These are phyloP conservation scores for Pollachius pollachius DNA, from an alignment of 2,113 vertebrate species.

Conservation along the genomic window DNA sequence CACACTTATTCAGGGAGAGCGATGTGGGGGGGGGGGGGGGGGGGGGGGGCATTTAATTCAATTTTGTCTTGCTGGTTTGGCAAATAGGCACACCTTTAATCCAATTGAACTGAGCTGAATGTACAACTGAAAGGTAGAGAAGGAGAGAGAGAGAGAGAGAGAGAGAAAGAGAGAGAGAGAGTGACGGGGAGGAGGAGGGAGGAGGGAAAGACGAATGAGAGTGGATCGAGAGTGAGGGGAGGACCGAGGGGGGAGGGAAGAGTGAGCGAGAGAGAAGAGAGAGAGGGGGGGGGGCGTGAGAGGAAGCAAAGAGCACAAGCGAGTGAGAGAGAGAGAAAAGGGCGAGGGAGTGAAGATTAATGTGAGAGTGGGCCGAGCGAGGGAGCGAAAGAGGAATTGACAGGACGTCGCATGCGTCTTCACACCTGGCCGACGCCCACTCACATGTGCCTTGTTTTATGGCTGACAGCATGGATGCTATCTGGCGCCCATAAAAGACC, in stretches of 20 bases:
- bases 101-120: neutral
- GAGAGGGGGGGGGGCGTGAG: neutral
- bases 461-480: constrained; percentile 10
- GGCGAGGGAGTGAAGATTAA: neutral
- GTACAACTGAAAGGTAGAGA: too few relatives aligned
- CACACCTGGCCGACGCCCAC: neutral
- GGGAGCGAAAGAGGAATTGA: neutral
- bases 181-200: neutral
- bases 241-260: neutral
- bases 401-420: too few relatives aligned
- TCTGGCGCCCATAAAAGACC: constrained; percentile 11
- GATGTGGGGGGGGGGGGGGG: neutral
- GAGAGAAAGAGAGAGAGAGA: neutral
- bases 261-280: neutral
- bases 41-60: neutral
- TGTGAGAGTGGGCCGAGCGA: neutral
- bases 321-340: neutral
- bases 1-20: neutral
- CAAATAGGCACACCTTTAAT: neutral
- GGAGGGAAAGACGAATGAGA: neutral
- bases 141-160: neutral
- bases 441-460: constrained; percentile 14
- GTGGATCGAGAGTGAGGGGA: neutral
- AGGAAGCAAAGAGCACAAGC: neutral
- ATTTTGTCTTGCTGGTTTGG: neutral